A percentile compares a stretch with the other conserved stretches of the same genome.
Conservation (phyloP, 2,113 vertebrate genomes). For the Aix galericulata region DNA sequence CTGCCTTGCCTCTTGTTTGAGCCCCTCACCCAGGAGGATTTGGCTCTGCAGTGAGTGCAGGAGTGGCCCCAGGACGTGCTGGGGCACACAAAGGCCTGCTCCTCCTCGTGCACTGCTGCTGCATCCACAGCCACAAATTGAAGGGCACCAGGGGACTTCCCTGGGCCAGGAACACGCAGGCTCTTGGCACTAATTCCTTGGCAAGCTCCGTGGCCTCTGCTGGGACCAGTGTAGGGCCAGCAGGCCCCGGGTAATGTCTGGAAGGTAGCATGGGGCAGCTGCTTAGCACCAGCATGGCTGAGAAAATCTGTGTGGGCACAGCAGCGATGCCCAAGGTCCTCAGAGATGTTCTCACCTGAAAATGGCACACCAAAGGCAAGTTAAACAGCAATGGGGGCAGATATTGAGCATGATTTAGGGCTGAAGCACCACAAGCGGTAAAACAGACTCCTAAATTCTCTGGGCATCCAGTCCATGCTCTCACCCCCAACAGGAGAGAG, state of each 20-base stretch:
- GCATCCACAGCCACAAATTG: accelerated
- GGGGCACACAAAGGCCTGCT: background rate
- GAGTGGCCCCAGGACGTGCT: too few species aligned
- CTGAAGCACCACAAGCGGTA: background rate
- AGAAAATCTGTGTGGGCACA: background rate
- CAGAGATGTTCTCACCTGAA: background rate
- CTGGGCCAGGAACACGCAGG: background rate
- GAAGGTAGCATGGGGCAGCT: background rate
- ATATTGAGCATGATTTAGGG: background rate
- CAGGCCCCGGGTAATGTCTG: background rate
- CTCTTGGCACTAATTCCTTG: background rate
- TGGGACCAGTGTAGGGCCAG: background rate
- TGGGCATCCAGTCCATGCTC: background rate
- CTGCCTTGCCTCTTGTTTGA: background rate
- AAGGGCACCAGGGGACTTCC: background rate
- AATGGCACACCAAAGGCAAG: background rate
- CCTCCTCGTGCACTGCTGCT: accelerated
- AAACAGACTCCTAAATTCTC: background rate
- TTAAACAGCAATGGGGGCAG: background rate
- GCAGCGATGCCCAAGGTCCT: background rate
- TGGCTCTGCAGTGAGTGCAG: background rate
- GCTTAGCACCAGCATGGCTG: background rate
- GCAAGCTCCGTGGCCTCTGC: background rate
- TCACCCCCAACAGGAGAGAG: background rate
- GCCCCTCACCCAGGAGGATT: background rate